Percentiles rank a stretch among this genome's conserved stretches.
Conservation (phyloP, 2,888 invertebrate species). For the Drosophila borealis region DNA sequence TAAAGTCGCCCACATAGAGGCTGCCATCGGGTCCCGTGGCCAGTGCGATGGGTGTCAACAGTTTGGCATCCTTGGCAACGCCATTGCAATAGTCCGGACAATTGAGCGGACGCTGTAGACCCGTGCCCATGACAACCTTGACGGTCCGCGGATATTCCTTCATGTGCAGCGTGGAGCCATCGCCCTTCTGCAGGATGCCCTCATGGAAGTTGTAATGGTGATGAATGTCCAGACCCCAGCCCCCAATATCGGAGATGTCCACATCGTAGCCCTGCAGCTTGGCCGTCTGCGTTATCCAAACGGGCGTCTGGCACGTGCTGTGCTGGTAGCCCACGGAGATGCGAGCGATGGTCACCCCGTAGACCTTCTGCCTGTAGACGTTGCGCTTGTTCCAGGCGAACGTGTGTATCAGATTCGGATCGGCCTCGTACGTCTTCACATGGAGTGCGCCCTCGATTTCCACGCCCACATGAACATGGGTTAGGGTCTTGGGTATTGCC, state of each 20-base stretch:
- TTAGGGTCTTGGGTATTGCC: constrained; percentile 91
- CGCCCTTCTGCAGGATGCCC: constrained; percentile 98
- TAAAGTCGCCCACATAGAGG: constrained; percentile 98
- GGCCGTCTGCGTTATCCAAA: constrained; percentile 98
- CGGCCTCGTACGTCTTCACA: constrained; percentile 97
- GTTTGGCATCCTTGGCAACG: constrained; percentile 92
- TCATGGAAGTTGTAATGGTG: constrained; percentile 99
- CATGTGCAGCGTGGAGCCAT: constrained; percentile 97
- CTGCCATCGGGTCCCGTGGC: constrained; percentile 98
- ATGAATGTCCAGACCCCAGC: constrained; percentile 99
- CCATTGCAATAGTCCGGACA: constrained; percentile 95
- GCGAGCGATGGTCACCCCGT: constrained; percentile 94
- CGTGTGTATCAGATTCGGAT: constrained; percentile 96
- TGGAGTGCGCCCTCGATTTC: constrained; percentile 97
- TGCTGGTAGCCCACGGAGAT: constrained; percentile 98
- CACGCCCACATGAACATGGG: constrained; percentile 95
- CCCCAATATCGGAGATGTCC: constrained; percentile 98
- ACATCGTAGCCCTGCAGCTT: constrained; percentile 98
- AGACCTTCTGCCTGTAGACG: constrained; percentile 98
- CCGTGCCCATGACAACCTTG: constrained; percentile 96
- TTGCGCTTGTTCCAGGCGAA: constrained; percentile 99
- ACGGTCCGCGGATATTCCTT: constrained; percentile 96
- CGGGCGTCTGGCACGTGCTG: constrained; percentile 92
- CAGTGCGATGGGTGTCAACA: constrained; percentile 96
- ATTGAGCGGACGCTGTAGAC: constrained; percentile 92